Evolutionary conservation across 2,113 vertebrate species (phyloP).

Genomic region (Neolamprologus falcicula): DNA sequence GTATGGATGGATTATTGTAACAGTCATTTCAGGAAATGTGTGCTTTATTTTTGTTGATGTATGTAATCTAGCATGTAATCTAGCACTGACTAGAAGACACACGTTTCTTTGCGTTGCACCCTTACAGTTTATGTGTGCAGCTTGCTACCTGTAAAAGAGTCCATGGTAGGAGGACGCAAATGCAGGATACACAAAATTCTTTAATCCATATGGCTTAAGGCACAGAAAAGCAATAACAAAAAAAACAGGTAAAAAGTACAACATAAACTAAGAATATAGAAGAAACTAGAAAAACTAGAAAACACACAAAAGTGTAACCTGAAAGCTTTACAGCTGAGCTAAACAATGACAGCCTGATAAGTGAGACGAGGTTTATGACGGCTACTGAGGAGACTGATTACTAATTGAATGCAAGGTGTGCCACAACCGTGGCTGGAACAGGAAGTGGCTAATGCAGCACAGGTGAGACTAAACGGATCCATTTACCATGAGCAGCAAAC

Average conservation of each 20-base stretch:
- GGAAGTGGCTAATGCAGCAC: not conserved
- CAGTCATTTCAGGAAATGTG: not conserved
- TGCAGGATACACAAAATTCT: not conserved
- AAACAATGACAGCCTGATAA: not conserved
- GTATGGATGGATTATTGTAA: not conserved
- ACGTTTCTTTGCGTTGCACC: accelerated
- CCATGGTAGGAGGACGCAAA: not conserved
- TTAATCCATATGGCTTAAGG: accelerated
- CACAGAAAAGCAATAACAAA: not conserved
- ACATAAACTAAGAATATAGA: accelerated
- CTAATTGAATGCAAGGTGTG: not conserved
- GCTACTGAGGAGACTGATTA: not conserved
- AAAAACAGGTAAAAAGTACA: not conserved
- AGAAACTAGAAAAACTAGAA: accelerated
- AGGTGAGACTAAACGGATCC: accelerated
- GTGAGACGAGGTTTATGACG: not conserved
- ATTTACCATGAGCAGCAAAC: not conserved
- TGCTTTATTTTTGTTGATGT: not conserved
- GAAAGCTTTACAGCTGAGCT: not conserved
- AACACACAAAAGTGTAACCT: not conserved
- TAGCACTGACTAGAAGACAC: not conserved
- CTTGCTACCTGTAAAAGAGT: accelerated
- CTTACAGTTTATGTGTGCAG: not conserved
- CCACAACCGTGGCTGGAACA: not conserved
- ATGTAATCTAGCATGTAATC: not conserved